Base-by-base conservation (phyloP, 1,140 invertebrate species). In the Ostrea denselamellosa region DNA sequence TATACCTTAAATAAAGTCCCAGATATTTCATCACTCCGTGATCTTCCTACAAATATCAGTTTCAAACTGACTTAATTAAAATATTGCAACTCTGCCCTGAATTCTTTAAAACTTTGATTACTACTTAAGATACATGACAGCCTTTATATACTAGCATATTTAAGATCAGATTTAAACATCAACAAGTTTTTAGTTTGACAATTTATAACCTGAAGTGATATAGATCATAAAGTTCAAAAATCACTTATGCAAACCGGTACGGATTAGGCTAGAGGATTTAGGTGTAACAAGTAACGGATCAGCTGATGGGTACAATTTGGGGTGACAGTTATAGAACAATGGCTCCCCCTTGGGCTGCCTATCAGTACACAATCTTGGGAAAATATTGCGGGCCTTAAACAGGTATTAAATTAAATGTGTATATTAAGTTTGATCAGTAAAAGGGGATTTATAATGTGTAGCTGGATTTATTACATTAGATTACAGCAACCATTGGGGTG, bases 161-260 rank as follows among this genome's bases (percentile, higher is more conserved):
- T 62, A n/a, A 62, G 58, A 19, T n/a, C 58, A 62, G 68, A 77
- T 77, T 77, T 77, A 77, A 77, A 77, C 22, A 77, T 28, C 25
- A 77, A 28, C 68, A 77, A 77, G 25, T 77, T 77, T 62, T 62
- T 77, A 14, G 12, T 77, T 77, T 77, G 68, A 77, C 68, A 77
- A 28, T 77, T 77, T 34, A 71, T 71, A 77, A 77, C 68, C 68
- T 77, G 68, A 12, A 77, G 68, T 14, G 25, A 34, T 25, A 77
- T n/a, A 28, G 12, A 22, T 28, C 68, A 77, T 34, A 77, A 44
- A 28, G 68, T 77, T 77, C 28, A 77, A 77, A 77, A 77, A 77
- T 77, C 68, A 77, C 68, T 77, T 77, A 34, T 77, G 2, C 22
- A 77, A 77, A 77, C 68, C 28, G 22, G 68, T 77, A 28, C 25